phyloP scores from a whole-genome alignment of 2,797 vertebrate genomes.

The Psittacula echo region DNA sequence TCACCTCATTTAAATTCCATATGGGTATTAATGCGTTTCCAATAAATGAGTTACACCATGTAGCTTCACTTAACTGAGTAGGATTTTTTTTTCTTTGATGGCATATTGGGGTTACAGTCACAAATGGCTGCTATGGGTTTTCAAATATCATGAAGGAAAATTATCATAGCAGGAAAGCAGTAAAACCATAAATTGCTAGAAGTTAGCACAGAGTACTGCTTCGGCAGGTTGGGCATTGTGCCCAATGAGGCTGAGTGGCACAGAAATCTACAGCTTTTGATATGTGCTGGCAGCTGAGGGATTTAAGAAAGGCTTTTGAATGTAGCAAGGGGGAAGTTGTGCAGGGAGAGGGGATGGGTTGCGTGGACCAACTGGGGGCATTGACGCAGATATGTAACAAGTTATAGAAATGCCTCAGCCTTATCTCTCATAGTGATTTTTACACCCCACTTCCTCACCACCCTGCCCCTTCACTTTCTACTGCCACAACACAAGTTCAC shows the following conservation, averaged over 20 bases:
- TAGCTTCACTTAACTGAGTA: neutral
- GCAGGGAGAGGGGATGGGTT: neutral
- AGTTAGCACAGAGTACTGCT: neutral
- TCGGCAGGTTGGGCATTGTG: neutral
- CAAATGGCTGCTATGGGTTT: neutral
- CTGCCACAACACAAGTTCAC: neutral
- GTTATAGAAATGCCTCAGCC: neutral
- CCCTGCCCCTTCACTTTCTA: neutral
- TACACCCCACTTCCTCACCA: neutral
- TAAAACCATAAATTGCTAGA: conserved; percentile 12
- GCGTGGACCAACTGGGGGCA: neutral
- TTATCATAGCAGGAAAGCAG: conserved; percentile 38
- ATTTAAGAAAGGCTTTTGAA: neutral
- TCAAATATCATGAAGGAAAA: conserved; percentile 14
- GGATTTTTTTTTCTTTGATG: neutral
- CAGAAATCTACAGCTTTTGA: neutral
- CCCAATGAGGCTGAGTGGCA: neutral
- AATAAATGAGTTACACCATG: neutral
- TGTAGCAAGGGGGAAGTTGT: neutral
- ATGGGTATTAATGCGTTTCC: neutral
- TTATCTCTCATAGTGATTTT: neutral
- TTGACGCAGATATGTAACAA: neutral
- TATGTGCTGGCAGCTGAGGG: conserved; percentile 2
- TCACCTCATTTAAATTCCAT: neutral
- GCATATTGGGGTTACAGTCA: neutral